phyloP scores from a whole-genome alignment of 2,888 invertebrate species.

The Clostera curtula region DNA sequence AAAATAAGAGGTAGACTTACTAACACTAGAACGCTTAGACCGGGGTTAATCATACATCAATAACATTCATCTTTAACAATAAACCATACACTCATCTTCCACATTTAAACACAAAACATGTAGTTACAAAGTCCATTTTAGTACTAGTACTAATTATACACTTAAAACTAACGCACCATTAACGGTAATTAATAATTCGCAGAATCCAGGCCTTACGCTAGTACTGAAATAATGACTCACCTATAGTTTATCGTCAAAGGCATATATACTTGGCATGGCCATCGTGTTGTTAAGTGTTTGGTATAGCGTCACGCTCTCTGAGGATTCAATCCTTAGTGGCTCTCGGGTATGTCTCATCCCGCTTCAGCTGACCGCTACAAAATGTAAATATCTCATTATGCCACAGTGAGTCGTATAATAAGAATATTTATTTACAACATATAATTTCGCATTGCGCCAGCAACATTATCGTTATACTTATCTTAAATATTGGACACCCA shows the following conservation, averaged over 20 bases:
- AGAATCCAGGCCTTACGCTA: slow-evolving; percentile 21
- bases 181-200: slow-evolving; percentile 33
- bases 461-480: slow-evolving; percentile 40
- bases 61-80: not conserved
- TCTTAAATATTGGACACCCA: slow-evolving; percentile 33
- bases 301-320: slow-evolving; percentile 19
- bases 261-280: slow-evolving; percentile 30
- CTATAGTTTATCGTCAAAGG: slow-evolving; percentile 38
- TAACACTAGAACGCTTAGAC: too few relatives aligned
- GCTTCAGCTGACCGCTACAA: slow-evolving; percentile 63
- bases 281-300: slow-evolving; percentile 30
- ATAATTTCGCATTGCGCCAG: slow-evolving; percentile 45
- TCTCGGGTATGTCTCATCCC: slow-evolving; percentile 45
- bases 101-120: slow-evolving; percentile 25
- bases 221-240: slow-evolving; percentile 41
- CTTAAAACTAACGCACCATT: slow-evolving; percentile 10
- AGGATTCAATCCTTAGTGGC: slow-evolving; percentile 28
- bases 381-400: slow-evolving; percentile 61
- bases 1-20: too few relatives aligned
- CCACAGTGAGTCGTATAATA: slow-evolving; percentile 38
- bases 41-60: too few relatives aligned
- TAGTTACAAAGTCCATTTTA: slow-evolving; percentile 42
- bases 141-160: slow-evolving; percentile 1
- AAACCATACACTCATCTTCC: slow-evolving; percentile 2
- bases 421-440: slow-evolving; percentile 10